These are phyloP conservation scores for Anolis carolinensis DNA, from an alignment of 2,113 vertebrate species.

Conservation along the genomic window DNA sequence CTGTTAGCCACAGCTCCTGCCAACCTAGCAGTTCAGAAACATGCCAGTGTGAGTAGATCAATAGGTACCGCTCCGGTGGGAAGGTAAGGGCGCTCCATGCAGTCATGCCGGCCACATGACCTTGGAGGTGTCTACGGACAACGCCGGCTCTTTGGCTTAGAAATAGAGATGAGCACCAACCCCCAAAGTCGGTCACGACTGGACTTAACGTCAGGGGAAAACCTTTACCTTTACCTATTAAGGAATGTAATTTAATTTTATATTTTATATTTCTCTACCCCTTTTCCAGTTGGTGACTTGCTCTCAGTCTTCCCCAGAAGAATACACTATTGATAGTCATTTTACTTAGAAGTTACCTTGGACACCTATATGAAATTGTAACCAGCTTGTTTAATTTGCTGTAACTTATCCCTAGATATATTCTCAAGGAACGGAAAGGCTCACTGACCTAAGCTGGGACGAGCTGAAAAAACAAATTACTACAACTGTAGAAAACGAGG, in stretches of 20 bases:
- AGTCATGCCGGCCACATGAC: too few species aligned
- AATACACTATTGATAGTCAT: neutral
- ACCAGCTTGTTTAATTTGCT: neutral
- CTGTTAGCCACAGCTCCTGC: too few species aligned
- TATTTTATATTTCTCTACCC: neutral
- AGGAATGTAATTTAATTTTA: neutral
- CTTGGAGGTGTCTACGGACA: too few species aligned
- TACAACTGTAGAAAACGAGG: constrained; percentile 89
- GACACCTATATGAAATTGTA: neutral
- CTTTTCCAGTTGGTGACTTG: neutral
- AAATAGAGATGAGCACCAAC: too few species aligned
- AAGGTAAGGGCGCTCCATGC: too few species aligned
- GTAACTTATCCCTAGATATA: constrained; percentile 82
- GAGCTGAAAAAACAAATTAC: constrained; percentile 92
- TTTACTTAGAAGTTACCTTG: neutral
- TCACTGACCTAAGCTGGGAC: constrained; percentile 85
- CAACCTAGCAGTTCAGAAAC: too few species aligned
- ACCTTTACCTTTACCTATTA: too few species aligned
- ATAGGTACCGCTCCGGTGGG: too few species aligned
- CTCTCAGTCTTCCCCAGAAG: neutral
- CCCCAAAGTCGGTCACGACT: too few species aligned
- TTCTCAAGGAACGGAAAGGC: constrained; percentile 80
- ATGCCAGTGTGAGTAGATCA: too few species aligned
- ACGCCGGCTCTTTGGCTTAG: too few species aligned
- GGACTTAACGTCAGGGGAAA: too few species aligned